Evolutionary conservation across 2,113 vertebrate genomes (phyloP), one percentile per base, ranked within the genome.

Genomic region (Myotis yumanensis): DNA sequence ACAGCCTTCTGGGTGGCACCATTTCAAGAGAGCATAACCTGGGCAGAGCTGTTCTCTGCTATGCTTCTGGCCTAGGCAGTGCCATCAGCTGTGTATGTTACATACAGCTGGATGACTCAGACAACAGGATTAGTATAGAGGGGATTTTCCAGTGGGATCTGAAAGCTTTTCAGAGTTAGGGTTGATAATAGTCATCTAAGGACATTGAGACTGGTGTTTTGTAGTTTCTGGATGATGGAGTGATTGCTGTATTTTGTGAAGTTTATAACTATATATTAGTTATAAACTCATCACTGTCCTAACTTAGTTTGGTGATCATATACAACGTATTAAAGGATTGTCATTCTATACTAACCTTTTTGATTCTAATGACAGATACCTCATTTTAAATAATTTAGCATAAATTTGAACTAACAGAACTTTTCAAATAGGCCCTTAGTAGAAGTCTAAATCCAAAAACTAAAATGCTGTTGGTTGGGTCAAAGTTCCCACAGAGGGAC

Each of bases 61-160:
- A 7, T 3, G 2, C 16, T 17, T 54, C 35, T 46, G 18, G 28
- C 66, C 64, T 7, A 7, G 37, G 15, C 18, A 71, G 62, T 43
- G 68, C 37, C 46, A 18, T 32, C 18, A 9, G 54, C 28, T 28
- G 17, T 1, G 28, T 22, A 2, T 25, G 4, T 1, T 35, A 11
- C 43, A 3, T 0, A 1, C 6, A 20, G 52, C 73, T 11, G 43
- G 25, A 2, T 14, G 35, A 17, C 16, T 5, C 2, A 1, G 14
- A 18, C 14, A 11, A 22, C 30, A 28, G 32, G 10, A 16, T n/a
- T 18, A 54, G n/a, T 10, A 0, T 6, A 54, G 66, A 51, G 48
- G 2, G 10, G 2, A 8, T 40, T 75, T 71, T 54, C 57, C 62
- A 11, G 11, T 15, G 54, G 32, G 15, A 40, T 28, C 48, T 3